Conservation (phyloP, 2,113 vertebrate genomes). For the Maylandia zebra region DNA sequence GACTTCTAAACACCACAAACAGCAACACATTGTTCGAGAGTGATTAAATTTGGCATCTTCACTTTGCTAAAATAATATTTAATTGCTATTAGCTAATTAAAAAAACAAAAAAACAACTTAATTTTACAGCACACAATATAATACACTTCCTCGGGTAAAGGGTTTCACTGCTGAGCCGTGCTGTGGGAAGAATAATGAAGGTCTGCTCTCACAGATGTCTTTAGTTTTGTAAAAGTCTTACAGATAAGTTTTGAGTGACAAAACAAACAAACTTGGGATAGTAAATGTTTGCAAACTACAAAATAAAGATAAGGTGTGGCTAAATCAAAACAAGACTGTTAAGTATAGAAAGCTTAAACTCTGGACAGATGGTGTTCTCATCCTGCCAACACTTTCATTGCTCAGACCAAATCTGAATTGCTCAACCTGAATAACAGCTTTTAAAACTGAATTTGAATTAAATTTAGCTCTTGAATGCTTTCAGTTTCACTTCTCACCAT, state of each 20-base stretch:
- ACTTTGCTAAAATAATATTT: background rate
- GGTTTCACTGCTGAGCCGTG: background rate
- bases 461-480: background rate
- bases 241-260: background rate
- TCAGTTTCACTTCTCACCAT: background rate
- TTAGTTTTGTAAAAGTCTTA: background rate
- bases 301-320: background rate
- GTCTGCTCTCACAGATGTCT: background rate
- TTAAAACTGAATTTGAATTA: background rate
- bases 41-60: accelerated
- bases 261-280: background rate
- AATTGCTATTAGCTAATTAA: background rate
- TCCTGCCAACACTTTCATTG: background rate
- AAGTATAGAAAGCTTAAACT: background rate
- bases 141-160: background rate
- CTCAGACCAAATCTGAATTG: background rate
- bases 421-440: background rate
- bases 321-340: too few relatives aligned
- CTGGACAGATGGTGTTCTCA: background rate
- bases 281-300: background rate
- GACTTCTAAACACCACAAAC: conserved; percentile 38
- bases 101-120: accelerated
- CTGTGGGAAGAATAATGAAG: background rate
- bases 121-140: background rate
- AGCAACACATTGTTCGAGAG: background rate